Evolutionary conservation across 2,113 vertebrate genomes (phyloP), one percentile per base, ranked within the genome.

Genomic region (Brachirus orientalis): DNA sequence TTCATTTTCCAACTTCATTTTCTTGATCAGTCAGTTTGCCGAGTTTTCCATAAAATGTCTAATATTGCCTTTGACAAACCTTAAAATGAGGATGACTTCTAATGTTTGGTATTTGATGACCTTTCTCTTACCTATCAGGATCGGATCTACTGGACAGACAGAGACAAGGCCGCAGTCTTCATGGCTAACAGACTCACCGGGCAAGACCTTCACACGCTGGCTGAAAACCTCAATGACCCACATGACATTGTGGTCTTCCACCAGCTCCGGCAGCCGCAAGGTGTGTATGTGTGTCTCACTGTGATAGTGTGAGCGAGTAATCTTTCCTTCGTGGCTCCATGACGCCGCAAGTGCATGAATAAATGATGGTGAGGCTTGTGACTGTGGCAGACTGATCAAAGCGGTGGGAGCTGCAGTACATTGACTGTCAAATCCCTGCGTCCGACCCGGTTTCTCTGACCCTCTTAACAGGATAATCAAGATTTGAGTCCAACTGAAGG

Each of bases 71-170:
- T n/a, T n/a, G n/a, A n/a, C n/a, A n/a, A n/a, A n/a, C n/a, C n/a
- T n/a, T n/a, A n/a, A n/a, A n/a, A n/a, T n/a, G n/a, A n/a, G n/a
- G n/a, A n/a, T n/a, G n/a, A n/a, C n/a, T n/a, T n/a, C n/a, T n/a
- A n/a, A n/a, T 28, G 28, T 20, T 40, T 2, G 4, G 37, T 38
- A 8, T 38, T 10, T 54, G 3, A 10, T 14, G 12, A 16, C 10
- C 20, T 62, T 62, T 8, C 58, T 22, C 37, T 19, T 72, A 16
- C 77, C 69, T 84, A 77, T 70, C 89, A 99, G 98, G 98, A 99
- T 89, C 97, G 93, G 43, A 94, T 99, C 58, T 99, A 97, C 92
- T 99, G 98, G 98, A 99, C 97, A 6, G 98, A 99, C 88, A 90
- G 96, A 83, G 95, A 98, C 89, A 95, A 94, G 0, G 95, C 97